Evolutionary conservation across 92 coral and sea anemone species (phyloP).

Genomic region (Palythoa caribaeorum): DNA sequence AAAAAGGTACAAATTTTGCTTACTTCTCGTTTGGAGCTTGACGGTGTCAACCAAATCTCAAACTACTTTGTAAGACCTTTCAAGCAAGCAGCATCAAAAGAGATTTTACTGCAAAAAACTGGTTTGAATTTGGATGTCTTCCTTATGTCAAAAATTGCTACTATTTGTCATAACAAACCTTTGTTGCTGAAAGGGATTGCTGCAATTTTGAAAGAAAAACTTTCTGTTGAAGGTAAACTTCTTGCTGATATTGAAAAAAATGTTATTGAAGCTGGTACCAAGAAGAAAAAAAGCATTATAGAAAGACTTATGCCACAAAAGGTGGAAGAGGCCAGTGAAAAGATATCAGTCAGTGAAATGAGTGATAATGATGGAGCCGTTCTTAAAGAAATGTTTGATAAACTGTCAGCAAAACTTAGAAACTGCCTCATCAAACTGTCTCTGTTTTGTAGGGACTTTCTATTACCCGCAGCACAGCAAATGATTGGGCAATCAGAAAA

Average conservation of each 20-base stretch:
- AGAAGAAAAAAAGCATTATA: not conserved
- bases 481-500: slow-evolving; percentile 15
- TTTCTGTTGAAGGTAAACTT: slow-evolving; percentile 44
- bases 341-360: slow-evolving; percentile 9
- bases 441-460: slow-evolving; percentile 13
- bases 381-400: slow-evolving; percentile 25
- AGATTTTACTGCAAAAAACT: slow-evolving; percentile 33
- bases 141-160: slow-evolving; percentile 14
- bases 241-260: slow-evolving; percentile 44
- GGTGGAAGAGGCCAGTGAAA: not conserved
- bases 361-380: slow-evolving; percentile 17
- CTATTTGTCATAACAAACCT: slow-evolving; percentile 66
- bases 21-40: slow-evolving; percentile 59
- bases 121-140: not conserved
- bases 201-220: slow-evolving; percentile 59
- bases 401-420: not conserved
- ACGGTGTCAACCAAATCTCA: slow-evolving; percentile 17
- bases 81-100: slow-evolving; percentile 29
- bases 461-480: slow-evolving; percentile 11
- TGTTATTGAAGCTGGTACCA: not conserved
- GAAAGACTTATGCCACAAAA: not conserved
- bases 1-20: slow-evolving; percentile 55
- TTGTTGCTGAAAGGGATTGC: slow-evolving; percentile 56
- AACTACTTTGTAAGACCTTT: slow-evolving; percentile 63
- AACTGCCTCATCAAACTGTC: slow-evolving; percentile 7